These are phyloP conservation scores for Heterohyrax brucei DNA, from an alignment of 2,797 vertebrate genomes.

Conservation along the genomic window DNA sequence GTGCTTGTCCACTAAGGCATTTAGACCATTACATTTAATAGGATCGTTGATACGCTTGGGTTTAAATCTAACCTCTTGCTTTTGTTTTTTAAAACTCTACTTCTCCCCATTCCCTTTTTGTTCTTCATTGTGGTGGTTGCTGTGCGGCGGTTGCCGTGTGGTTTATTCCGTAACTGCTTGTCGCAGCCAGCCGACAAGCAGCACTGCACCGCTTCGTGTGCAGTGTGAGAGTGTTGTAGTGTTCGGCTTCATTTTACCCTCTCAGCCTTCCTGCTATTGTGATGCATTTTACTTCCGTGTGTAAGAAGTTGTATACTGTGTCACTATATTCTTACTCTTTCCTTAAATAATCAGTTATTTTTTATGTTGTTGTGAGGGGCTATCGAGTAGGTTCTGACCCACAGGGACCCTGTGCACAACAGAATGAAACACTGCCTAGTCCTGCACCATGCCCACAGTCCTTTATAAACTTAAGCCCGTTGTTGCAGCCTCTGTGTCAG, in stretches of 20 bases:
- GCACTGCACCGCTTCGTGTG: background rate
- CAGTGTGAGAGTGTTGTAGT: background rate
- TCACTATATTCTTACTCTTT: background rate
- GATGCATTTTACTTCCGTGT: too few species aligned
- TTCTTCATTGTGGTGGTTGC: background rate
- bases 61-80: background rate
- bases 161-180: background rate
- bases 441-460: too few species aligned
- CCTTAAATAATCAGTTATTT: background rate
- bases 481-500: too few species aligned
- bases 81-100: background rate
- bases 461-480: too few species aligned
- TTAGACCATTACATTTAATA: background rate
- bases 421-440: too few species aligned
- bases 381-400: too few species aligned
- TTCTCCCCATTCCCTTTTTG: background rate
- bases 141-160: background rate
- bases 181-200: background rate
- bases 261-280: background rate
- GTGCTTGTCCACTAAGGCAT: background rate
- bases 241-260: background rate
- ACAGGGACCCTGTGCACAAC: too few species aligned
- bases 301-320: background rate
- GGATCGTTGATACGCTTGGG: background rate
- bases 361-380: background rate